Percentiles rank a stretch among this genome's conserved stretches.
phyloP scores from a whole-genome alignment of 2,888 invertebrate genomes.

The Conus canariensis region DNA sequence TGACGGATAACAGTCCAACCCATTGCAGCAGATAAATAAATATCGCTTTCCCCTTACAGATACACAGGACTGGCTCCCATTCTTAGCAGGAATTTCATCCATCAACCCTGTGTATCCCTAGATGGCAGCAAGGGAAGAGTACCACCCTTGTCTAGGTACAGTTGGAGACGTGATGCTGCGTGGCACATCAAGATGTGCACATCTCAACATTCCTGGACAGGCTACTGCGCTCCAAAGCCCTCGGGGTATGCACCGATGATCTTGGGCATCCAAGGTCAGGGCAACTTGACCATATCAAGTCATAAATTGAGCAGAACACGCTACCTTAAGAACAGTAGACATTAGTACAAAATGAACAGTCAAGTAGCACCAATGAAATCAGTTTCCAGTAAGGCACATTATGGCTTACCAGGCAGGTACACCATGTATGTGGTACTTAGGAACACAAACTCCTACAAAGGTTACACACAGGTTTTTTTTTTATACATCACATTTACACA shows the following conservation, averaged over 20 bases:
- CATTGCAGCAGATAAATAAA: constrained; percentile 14
- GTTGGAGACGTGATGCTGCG: not conserved
- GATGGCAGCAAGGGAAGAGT: not conserved
- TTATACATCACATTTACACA: constrained; percentile 38
- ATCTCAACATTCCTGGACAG: not conserved
- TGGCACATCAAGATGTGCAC: not conserved
- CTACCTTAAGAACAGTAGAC: not conserved
- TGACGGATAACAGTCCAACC: constrained; percentile 15
- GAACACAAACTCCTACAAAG: constrained; percentile 21
- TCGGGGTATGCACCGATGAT: not conserved
- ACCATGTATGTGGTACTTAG: not conserved
- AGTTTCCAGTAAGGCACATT: constrained; percentile 43
- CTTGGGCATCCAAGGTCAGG: not conserved
- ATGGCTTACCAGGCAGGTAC: constrained; percentile 36
- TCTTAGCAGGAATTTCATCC: too few species aligned
- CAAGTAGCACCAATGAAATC: constrained; percentile 43
- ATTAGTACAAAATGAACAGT: constrained; percentile 7
- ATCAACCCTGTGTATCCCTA: not conserved
- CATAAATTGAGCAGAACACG: constrained; percentile 43
- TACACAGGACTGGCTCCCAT: not conserved
- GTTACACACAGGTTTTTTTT: constrained; percentile 18
- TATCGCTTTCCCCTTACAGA: not conserved
- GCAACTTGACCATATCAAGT: constrained; percentile 20
- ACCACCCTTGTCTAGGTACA: not conserved
- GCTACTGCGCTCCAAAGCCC: not conserved